These are phyloP conservation scores for Charina bottae DNA, from an alignment of 2,113 vertebrate species.

Conservation along the genomic window DNA sequence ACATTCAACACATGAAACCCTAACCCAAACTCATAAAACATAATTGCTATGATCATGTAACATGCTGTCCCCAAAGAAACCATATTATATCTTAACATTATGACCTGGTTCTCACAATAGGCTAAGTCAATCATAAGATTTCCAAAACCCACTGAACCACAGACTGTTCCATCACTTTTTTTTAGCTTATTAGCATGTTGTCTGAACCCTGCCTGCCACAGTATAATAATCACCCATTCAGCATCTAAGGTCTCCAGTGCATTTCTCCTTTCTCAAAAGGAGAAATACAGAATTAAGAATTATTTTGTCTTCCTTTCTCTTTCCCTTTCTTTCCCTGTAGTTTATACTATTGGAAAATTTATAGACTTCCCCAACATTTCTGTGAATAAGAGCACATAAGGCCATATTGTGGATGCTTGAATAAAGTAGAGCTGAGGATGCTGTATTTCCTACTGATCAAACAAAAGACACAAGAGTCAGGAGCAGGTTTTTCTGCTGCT, in stretches of 20 bases:
- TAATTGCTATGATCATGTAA: neutral
- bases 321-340: no score
- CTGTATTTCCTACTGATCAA: no score
- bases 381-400: no score
- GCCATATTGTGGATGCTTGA: no score
- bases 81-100: neutral
- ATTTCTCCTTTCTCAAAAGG: neutral
- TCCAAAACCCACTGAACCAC: neutral
- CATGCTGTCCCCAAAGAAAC: neutral
- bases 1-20: neutral
- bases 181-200: neutral
- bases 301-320: neutral
- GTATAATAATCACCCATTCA: neutral
- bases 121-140: neutral
- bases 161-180: neutral
- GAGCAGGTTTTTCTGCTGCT: no score
- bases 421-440: no score
- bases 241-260: neutral
- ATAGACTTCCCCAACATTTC: no score
- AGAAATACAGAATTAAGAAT: neutral
- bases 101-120: neutral
- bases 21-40: neutral
- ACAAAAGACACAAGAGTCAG: no score
- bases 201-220: neutral
- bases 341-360: no score